phyloP scores from a whole-genome alignment of 37 sponge, comb jelly and placozoan species.

The Ianthella basta region DNA sequence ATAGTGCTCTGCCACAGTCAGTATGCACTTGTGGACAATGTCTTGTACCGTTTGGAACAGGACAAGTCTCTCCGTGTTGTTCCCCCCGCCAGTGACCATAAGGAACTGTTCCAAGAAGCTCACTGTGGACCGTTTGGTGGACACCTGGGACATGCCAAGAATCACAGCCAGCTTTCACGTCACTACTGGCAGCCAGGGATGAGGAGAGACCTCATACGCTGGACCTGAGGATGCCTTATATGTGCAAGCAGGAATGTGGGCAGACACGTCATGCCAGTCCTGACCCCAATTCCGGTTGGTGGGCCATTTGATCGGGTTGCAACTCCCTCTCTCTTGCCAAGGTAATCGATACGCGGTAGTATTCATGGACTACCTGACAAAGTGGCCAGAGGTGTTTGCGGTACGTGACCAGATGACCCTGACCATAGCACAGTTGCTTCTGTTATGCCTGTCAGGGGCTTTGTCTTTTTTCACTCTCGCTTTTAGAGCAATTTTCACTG shows the following conservation, averaged over 20 bases:
- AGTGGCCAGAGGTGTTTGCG: not conserved
- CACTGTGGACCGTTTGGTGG: no score
- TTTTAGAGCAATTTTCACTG: no score
- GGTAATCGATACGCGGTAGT: slow-evolving; percentile 38
- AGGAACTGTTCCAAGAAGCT: not conserved
- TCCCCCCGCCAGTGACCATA: not conserved
- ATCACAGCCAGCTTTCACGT: no score
- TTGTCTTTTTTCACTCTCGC: no score
- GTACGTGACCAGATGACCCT: not conserved
- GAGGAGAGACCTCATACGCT: slow-evolving; percentile 33
- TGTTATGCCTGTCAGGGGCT: no score
- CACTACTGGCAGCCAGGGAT: slow-evolving; percentile 7
- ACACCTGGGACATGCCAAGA: no score
- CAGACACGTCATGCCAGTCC: slow-evolving; percentile 17
- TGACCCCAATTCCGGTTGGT: slow-evolving; percentile 65
- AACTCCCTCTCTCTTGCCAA: slow-evolving; percentile 37
- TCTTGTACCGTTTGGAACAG: slow-evolving; percentile 22
- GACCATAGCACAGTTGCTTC: not conserved
- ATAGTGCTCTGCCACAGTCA: not conserved
- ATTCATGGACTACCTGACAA: not conserved
- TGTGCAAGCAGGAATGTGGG: slow-evolving; percentile 48
- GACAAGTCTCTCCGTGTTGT: not conserved
- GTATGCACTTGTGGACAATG: not conserved
- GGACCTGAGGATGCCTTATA: slow-evolving; percentile 44
- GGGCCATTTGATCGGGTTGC: slow-evolving; percentile 59